These are phyloP conservation scores for Caenorhabditis zanzibari DNA, from an alignment of 2,888 invertebrate species.

Conservation along the genomic window DNA sequence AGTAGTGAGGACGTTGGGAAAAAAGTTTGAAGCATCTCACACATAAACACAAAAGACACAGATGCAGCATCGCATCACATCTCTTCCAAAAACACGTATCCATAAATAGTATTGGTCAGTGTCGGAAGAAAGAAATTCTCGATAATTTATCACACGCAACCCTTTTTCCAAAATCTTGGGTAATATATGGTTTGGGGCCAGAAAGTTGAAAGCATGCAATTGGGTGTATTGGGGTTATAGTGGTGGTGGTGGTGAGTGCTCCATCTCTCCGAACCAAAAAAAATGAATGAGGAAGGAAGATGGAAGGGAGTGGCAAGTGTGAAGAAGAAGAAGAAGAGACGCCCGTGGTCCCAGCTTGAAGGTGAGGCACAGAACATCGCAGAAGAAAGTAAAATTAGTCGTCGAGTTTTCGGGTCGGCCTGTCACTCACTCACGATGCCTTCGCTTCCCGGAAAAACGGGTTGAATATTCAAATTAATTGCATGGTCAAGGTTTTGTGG, in stretches of 20 bases:
- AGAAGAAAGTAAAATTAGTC: constrained; percentile 62
- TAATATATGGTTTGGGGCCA: constrained; percentile 17
- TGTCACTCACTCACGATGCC: constrained; percentile 68
- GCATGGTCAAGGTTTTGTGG: constrained; percentile 51
- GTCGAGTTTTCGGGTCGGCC: constrained; percentile 60
- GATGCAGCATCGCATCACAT: constrained; percentile 2
- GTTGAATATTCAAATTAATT: constrained; percentile 68
- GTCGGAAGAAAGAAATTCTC: constrained; percentile 20
- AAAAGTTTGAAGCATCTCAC: constrained; percentile 55
- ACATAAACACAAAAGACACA: constrained; percentile 47
- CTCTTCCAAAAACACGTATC: constrained; percentile 35
- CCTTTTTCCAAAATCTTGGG: constrained; percentile 10
- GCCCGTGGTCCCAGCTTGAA: constrained; percentile 49
- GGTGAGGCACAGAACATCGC: constrained; percentile 60
- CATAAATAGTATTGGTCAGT: constrained; percentile 48
- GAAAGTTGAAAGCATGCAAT: constrained; percentile 53
- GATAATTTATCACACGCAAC: constrained; percentile 45
- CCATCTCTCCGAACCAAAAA: constrained; percentile 24
- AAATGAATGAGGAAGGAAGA: constrained; percentile 55
- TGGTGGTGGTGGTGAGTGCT: constrained; percentile 43
- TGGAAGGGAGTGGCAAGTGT: constrained; percentile 37
- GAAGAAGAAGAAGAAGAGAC: constrained; percentile 18
- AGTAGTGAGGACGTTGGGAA: constrained; percentile 50
- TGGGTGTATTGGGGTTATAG: constrained; percentile 5
- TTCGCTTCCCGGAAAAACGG: constrained; percentile 60